phyloP scores from a whole-genome alignment of 2,888 invertebrate genomes.

The Oithona nana region DNA sequence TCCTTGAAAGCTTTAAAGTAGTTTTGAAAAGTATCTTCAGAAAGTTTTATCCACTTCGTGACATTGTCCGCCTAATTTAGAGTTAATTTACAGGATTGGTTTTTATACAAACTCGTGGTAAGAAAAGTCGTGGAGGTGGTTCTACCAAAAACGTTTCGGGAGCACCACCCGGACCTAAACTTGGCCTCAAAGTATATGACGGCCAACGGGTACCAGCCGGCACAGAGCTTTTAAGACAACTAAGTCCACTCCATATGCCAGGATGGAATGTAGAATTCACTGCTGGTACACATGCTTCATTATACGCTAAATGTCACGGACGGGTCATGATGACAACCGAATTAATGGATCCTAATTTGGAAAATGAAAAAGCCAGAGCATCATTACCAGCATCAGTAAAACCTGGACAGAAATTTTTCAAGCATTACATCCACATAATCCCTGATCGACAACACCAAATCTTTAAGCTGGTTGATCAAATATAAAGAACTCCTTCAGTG shows the following conservation, averaged over 20 bases:
- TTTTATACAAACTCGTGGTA: neutral
- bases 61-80: too few species aligned
- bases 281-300: neutral
- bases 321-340: slow-evolving; percentile 14
- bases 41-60: too few species aligned
- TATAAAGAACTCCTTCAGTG: too few species aligned
- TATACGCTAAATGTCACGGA: neutral
- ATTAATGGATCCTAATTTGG: neutral
- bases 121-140: neutral
- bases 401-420: neutral
- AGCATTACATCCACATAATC: slow-evolving; percentile 1
- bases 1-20: too few species aligned
- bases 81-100: too few species aligned
- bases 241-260: too few species aligned
- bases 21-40: too few species aligned
- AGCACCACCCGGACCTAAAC: slow-evolving; percentile 1
- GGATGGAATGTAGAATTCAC: neutral
- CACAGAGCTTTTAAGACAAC: neutral
- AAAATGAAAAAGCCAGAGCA: neutral
- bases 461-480: slow-evolving; percentile 9
- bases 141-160: slow-evolving; percentile 6
- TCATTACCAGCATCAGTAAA: neutral
- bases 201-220: slow-evolving; percentile 13
- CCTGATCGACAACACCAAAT: slow-evolving; percentile 13
- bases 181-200: slow-evolving; percentile 14